Percentiles rank a stretch among this genome's conserved stretches.
These are phyloP conservation scores for Nemotelus pantherinus DNA, from an alignment of 2,888 invertebrate genomes.

Conservation along the genomic window DNA sequence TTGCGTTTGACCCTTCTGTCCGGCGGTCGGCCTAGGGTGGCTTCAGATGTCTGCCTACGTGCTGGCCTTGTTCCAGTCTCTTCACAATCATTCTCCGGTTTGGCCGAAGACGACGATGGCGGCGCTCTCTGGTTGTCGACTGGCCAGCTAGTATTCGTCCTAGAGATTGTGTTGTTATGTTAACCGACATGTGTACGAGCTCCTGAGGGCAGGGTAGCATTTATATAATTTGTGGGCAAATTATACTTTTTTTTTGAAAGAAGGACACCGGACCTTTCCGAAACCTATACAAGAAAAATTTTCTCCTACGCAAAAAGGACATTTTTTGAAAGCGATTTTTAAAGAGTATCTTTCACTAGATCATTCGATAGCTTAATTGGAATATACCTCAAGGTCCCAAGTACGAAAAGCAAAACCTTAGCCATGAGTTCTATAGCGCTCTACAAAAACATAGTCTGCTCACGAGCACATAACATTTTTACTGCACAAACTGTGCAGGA, in stretches of 20 bases:
- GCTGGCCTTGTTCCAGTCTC: slow-evolving; percentile 25
- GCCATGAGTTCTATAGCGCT: too few relatives aligned
- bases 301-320: too few relatives aligned
- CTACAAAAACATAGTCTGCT: too few relatives aligned
- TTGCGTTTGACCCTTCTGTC: slow-evolving; percentile 49
- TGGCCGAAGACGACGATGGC: background rate
- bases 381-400: too few relatives aligned
- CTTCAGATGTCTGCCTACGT: slow-evolving; percentile 44
- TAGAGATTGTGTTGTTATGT: slow-evolving; percentile 50
- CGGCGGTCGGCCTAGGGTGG: slow-evolving; percentile 29
- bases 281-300: too few relatives aligned
- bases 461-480: background rate
- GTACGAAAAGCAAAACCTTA: too few relatives aligned
- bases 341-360: background rate
- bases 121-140: background rate
- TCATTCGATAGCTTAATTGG: too few relatives aligned
- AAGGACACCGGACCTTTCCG: too few relatives aligned
- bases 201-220: slow-evolving; percentile 27
- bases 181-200: slow-evolving; percentile 49
- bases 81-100: slow-evolving; percentile 18
- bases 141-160: background rate
- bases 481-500: background rate
- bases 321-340: background rate
- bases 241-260: background rate
- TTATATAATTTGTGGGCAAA: background rate